phyloP scores from a whole-genome alignment of 92 coral and sea anemone species.

The Virgularia gustaviana region DNA sequence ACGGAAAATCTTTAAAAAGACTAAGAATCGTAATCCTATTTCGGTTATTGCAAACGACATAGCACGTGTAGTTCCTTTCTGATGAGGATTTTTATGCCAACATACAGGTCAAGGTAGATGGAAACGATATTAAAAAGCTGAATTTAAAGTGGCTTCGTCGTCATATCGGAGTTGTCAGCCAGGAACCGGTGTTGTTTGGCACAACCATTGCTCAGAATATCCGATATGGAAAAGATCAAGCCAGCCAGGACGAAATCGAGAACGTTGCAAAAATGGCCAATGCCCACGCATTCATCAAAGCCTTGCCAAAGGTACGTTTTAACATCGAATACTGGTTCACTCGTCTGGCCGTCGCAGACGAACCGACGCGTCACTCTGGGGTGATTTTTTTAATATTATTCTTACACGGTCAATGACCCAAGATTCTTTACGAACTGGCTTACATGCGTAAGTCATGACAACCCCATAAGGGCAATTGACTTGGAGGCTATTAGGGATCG shows the following conservation, averaged over 20 bases:
- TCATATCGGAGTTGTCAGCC: conserved; percentile 51
- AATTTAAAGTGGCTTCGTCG: conserved; percentile 39
- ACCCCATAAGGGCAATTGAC: no score
- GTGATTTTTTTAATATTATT: no score
- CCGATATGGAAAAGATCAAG: conserved; percentile 42
- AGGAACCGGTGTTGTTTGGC: conserved; percentile 52
- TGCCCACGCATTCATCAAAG: conserved; percentile 44
- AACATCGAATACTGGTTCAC: neutral
- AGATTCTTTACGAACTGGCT: no score
- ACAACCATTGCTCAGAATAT: conserved; percentile 55
- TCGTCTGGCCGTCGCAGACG: neutral
- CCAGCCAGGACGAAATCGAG: conserved; percentile 39
- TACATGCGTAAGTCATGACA: no score
- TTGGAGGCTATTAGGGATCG: no score
- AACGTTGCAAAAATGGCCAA: conserved; percentile 48
- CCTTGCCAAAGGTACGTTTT: conserved; percentile 40
- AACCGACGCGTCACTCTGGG: no score
- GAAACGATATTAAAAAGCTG: conserved; percentile 35
- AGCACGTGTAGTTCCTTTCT: no score
- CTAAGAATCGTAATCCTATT: no score
- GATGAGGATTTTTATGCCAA: no score
- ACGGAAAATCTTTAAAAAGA: no score
- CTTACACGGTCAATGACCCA: no score
- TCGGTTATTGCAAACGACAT: no score
- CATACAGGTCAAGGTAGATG: conserved; percentile 44